These are phyloP conservation scores for Metaphire vulgaris DNA, from an alignment of 1,140 invertebrate species.

Conservation along the genomic window DNA sequence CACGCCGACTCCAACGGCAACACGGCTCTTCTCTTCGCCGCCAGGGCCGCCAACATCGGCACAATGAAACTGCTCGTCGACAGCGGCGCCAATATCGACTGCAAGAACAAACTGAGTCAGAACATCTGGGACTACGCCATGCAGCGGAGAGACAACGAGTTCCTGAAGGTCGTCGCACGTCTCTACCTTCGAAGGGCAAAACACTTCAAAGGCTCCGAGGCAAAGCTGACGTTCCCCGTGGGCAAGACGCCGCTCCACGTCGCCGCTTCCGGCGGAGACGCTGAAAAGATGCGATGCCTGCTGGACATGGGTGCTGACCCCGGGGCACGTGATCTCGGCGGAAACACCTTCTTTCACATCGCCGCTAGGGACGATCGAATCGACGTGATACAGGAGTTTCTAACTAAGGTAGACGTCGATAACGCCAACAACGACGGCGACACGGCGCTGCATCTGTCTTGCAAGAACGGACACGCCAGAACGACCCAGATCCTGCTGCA, in stretches of 20 bases:
- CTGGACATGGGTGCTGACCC: conserved; percentile 19
- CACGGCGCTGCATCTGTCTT: conserved; percentile 30
- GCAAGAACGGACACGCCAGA: conserved; percentile 20
- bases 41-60: conserved; percentile 9
- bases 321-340: conserved; percentile 19
- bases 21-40: conserved; percentile 23
- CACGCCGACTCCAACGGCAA: conserved; percentile 20
- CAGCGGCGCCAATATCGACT: conserved; percentile 15
- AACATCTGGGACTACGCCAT: conserved; percentile 29
- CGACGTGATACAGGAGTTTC: conserved; percentile 17
- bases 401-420: conserved; percentile 13
- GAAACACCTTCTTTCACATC: conserved; percentile 31
- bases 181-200: conserved; percentile 21
- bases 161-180: conserved; percentile 11
- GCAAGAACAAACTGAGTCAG: conserved; percentile 21
- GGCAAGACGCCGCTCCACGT: conserved; percentile 30
- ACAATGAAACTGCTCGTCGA: conserved; percentile 18
- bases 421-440: conserved; percentile 24
- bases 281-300: conserved; percentile 23
- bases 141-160: not conserved
- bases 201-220: not conserved
- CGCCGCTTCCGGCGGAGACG: conserved; percentile 26
- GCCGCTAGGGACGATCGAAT: conserved; percentile 27
- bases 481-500: conserved; percentile 25
- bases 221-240: conserved; percentile 14